These are phyloP conservation scores for Gobiocypris rarus DNA, from an alignment of 2,113 vertebrate genomes.

Conservation along the genomic window DNA sequence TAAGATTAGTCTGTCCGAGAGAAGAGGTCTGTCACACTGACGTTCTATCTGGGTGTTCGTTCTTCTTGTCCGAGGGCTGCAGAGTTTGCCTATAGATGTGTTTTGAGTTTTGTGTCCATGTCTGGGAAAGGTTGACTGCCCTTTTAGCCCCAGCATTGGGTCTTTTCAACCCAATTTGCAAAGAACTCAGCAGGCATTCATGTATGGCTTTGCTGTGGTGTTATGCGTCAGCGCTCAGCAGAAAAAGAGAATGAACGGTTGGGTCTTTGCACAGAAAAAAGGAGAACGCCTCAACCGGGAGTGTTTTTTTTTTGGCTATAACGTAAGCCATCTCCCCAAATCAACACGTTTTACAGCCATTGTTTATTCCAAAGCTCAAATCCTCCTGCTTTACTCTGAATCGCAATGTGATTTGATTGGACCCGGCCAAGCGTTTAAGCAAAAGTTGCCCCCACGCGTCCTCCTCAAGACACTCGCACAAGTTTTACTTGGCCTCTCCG, in stretches of 20 bases:
- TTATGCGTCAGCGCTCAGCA: slow-evolving; percentile 38
- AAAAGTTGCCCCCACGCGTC: slow-evolving; percentile 63
- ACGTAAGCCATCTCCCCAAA: slow-evolving; percentile 45
- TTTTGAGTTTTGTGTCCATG: slow-evolving; percentile 23
- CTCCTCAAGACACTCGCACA: slow-evolving; percentile 18
- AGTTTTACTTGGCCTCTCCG: slow-evolving; percentile 55
- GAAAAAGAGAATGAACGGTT: slow-evolving; percentile 47
- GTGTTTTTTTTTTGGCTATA: slow-evolving; percentile 24
- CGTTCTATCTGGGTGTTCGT: slow-evolving; percentile 30
- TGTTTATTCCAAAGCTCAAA: slow-evolving; percentile 60
- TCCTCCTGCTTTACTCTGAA: slow-evolving; percentile 43
- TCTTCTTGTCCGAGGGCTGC: slow-evolving; percentile 12
- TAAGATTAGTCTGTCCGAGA: slow-evolving; percentile 36
- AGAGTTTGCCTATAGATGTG: slow-evolving; percentile 27
- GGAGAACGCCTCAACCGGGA: neutral
- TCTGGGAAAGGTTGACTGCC: slow-evolving; percentile 54
- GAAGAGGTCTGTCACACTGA: slow-evolving; percentile 29
- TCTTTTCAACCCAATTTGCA: slow-evolving; percentile 42
- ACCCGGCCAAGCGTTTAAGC: slow-evolving; percentile 75
- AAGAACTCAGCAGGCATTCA: slow-evolving; percentile 49
- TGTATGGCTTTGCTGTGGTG: slow-evolving; percentile 39
- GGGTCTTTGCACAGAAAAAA: slow-evolving; percentile 20
- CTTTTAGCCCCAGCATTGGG: slow-evolving; percentile 45
- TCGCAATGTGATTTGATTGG: slow-evolving; percentile 76
- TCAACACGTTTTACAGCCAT: slow-evolving; percentile 48